A percentile compares a stretch with the other conserved stretches of the same genome.
Evolutionary conservation across 2,797 vertebrate species (phyloP).

Genomic region (Enteromius argenteus): DNA sequence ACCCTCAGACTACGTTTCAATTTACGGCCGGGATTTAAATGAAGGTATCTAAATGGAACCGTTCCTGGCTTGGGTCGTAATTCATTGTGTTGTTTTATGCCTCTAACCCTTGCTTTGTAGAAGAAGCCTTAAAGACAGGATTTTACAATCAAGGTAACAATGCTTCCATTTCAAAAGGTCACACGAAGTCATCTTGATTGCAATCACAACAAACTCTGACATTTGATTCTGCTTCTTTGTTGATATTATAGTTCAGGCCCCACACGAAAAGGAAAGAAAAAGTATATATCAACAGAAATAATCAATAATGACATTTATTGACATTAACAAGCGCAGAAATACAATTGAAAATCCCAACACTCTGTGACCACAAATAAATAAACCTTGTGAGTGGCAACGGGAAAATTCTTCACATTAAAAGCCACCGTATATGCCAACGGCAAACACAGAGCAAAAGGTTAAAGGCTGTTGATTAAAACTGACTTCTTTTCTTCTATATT

Average conservation of each 20-base stretch:
- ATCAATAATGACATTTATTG: conserved; percentile 67
- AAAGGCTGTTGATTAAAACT: conserved; percentile 54
- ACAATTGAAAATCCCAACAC: conserved; percentile 49
- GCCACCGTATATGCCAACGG: conserved; percentile 28
- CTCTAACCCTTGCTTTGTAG: conserved; percentile 28
- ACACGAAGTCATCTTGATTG: conserved; percentile 57
- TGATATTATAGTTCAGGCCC: conserved; percentile 49
- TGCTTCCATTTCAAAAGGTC: conserved; percentile 62
- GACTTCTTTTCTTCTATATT: conserved; percentile 17
- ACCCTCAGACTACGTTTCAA: conserved; percentile 13
- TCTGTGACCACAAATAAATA: conserved; percentile 52
- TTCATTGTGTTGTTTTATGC: conserved; percentile 39
- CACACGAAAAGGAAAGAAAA: conserved; percentile 6
- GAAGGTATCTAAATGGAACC: conserved; percentile 39
- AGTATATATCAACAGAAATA: conserved; percentile 58
- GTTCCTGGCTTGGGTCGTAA: conserved; percentile 43
- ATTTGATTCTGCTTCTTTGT: conserved; percentile 58
- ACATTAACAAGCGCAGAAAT: conserved; percentile 62
- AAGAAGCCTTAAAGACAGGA: conserved; percentile 31
- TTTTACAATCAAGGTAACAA: conserved; percentile 58
- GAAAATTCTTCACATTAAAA: conserved; percentile 52
- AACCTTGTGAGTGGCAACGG: conserved; percentile 25
- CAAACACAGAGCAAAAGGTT: conserved; percentile 49
- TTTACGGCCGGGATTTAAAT: conserved; percentile 40
- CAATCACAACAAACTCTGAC: conserved; percentile 62